These are phyloP conservation scores for Apotomis turbidana DNA, from an alignment of 2,888 invertebrate species.

Conservation along the genomic window DNA sequence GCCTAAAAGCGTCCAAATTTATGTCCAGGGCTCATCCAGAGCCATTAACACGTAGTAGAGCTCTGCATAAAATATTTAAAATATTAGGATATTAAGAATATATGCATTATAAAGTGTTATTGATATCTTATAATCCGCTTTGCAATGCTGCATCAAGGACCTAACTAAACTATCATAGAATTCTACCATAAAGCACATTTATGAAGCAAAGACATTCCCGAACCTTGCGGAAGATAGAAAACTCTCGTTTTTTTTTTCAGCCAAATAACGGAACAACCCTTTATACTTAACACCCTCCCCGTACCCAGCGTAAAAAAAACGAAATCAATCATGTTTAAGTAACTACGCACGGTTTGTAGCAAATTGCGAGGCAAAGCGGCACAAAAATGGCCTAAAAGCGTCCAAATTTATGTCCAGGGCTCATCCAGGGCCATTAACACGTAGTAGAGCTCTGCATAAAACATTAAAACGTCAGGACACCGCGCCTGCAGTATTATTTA, in stretches of 20 bases:
- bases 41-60: conserved; percentile 77
- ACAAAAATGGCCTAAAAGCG: conserved; percentile 73
- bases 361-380: conserved; percentile 66
- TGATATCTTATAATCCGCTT: no score
- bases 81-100: no score
- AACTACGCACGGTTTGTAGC: conserved; percentile 50
- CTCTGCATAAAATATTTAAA: conserved; percentile 80
- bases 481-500: conserved; percentile 73
- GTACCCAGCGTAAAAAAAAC: conserved; percentile 15
- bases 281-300: neutral
- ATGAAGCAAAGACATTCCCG: no score
- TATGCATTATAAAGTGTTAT: no score
- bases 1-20: conserved; percentile 73
- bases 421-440: conserved; percentile 77
- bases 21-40: conserved; percentile 70
- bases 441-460: conserved; percentile 76
- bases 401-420: conserved; percentile 72
- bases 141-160: no score
- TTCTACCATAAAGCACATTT: no score
- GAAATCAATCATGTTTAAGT: conserved; percentile 34
- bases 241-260: no score
- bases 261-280: neutral
- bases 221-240: no score
- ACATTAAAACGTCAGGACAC: conserved; percentile 75
- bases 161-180: no score